phyloP scores from a whole-genome alignment of 2,113 vertebrate species.

The Holacanthus passer region DNA sequence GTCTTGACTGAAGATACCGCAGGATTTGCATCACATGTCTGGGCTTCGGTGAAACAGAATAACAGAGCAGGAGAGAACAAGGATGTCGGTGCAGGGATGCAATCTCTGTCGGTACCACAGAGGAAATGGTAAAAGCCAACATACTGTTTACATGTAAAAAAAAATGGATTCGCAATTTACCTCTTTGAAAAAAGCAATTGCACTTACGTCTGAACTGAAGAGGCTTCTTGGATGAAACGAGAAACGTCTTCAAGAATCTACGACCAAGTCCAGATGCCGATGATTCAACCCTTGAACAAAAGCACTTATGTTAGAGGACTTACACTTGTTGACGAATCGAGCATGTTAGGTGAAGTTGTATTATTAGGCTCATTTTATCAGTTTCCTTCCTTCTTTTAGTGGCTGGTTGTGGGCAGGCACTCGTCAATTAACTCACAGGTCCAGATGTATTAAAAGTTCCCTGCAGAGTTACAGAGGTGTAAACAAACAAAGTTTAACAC shows the following conservation, averaged over 20 bases:
- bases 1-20: slow-evolving; percentile 4
- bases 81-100: slow-evolving; percentile 3
- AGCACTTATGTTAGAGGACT: neutral
- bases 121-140: neutral
- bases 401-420: neutral
- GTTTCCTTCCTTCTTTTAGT: too few species aligned
- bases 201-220: too few species aligned
- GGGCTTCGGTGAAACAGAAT: slow-evolving; percentile 19
- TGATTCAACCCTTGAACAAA: too few species aligned
- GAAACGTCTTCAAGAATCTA: too few species aligned
- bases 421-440: neutral
- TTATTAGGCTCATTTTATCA: neutral
- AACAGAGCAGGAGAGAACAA: slow-evolving; percentile 26
- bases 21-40: slow-evolving; percentile 15
- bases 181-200: neutral
- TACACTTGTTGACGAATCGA: neutral
- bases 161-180: neutral
- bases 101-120: slow-evolving; percentile 8
- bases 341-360: neutral
- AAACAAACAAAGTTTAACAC: neutral
- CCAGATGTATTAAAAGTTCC: neutral
- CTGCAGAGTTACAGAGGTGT: neutral
- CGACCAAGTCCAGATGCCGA: too few species aligned
- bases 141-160: neutral
- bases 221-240: too few species aligned